A percentile compares a stretch with the other conserved stretches of the same genome.
These are phyloP conservation scores for Coregonus sp. DNA, from an alignment of 2,797 vertebrate genomes.

Conservation along the genomic window DNA sequence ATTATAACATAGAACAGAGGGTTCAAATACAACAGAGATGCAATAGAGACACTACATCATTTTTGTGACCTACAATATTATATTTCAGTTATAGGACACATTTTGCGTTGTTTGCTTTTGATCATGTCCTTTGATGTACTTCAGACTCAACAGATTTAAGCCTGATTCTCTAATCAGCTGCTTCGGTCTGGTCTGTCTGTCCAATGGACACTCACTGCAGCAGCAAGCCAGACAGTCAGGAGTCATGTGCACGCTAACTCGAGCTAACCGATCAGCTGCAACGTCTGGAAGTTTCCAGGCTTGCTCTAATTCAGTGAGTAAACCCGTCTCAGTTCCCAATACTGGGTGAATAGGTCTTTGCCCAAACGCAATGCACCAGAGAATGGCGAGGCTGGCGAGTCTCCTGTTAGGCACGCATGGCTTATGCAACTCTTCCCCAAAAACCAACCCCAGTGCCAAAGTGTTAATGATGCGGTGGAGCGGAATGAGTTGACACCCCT, in stretches of 20 bases:
- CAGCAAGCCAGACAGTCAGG: background rate
- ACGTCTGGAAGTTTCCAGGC: conserved; percentile 41
- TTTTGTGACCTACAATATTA: background rate
- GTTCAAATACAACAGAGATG: conserved; percentile 10
- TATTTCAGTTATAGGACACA: background rate
- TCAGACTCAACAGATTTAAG: background rate
- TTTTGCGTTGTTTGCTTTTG: background rate
- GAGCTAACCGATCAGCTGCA: conserved; percentile 29
- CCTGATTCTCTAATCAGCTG: background rate
- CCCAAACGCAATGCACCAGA: background rate
- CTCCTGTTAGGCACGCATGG: background rate
- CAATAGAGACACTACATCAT: background rate
- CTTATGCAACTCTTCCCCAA: no score
- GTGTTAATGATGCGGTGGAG: background rate
- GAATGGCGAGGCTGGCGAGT: background rate
- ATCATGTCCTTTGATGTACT: background rate
- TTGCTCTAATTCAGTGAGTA: background rate
- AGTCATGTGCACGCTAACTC: conserved; percentile 31
- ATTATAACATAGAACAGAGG: no score
- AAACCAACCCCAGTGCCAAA: no score
- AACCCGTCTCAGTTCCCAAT: background rate
- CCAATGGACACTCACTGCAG: background rate
- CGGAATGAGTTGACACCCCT: background rate
- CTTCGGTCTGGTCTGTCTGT: background rate
- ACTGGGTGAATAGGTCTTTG: background rate